Evolutionary conservation across 2,888 invertebrate species (phyloP), one percentile per base, ranked within the genome.

Genomic region (Ceraclea dissimilis): DNA sequence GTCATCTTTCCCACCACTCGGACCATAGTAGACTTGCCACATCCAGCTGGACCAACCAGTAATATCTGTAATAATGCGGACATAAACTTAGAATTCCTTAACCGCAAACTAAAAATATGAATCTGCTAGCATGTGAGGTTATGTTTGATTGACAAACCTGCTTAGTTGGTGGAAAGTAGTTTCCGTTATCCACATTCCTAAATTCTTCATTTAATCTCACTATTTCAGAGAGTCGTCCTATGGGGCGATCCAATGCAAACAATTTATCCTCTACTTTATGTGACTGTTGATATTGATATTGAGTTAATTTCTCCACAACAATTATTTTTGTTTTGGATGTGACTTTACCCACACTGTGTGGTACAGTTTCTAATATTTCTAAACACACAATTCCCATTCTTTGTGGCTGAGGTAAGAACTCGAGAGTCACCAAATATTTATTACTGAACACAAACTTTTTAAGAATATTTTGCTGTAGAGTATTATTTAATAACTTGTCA

Each of bases 21-120:
- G 2, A 81, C 74, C 31, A 83, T 65, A 6, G 75, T 69, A 10
- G 79, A 80, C 68, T 83, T 83, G 17, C 83, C 82, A 64, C 79
- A 75, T 5, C 83, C 83, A 2, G 78, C 69, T 13, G 82, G 75
- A 2, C 83, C 84, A 59, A 73, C 70, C 56, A 79, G 65, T 50
- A 79, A 67, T 1, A 79, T 60, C 65, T 69, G 58, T 2, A 63
- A 54, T n/a, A 62, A n/a, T n/a, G n/a, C n/a, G n/a, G n/a, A n/a
- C n/a, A n/a, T n/a, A n/a, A n/a, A n/a, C n/a, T n/a, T n/a, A n/a
- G n/a, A n/a, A 56, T 10, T 11, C 33, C 11, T 33, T 11, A 8
- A 33, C 11, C 11, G 13, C 33, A 10, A 11, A 10, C 33, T 33
- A 33, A 8, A 33, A 10, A 33, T 11, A 33, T 11, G 8, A 10